A percentile compares a stretch with the other conserved stretches of the same genome.
Conservation (phyloP, 2,797 vertebrate species). For the Hydrophis major region DNA sequence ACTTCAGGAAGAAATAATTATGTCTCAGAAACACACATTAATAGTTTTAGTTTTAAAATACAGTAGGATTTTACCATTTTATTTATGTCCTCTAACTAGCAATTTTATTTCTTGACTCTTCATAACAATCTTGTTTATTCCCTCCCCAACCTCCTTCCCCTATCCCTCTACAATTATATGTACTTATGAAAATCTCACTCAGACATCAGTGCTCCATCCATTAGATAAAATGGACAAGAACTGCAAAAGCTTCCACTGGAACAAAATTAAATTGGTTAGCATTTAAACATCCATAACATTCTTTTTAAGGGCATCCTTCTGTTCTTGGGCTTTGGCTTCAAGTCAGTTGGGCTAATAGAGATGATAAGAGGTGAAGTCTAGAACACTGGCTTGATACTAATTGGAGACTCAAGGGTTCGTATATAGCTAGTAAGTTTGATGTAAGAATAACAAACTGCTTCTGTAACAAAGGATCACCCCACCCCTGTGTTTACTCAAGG, state of each 20-base stretch:
- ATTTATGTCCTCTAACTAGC: neutral
- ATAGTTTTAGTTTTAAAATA: neutral
- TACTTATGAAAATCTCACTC: neutral
- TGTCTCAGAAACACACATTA: neutral
- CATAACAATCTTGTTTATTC: neutral
- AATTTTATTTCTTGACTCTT: neutral
- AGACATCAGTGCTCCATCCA: neutral
- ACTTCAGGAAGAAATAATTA: neutral
- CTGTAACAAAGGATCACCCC: neutral
- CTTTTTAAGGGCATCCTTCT: neutral
- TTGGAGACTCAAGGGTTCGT: neutral
- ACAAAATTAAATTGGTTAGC: neutral
- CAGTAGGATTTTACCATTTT: neutral
- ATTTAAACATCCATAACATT: neutral
- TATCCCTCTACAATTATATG: neutral
- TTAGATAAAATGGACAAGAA: neutral
- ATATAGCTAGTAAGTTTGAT: neutral
- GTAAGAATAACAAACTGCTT: neutral
- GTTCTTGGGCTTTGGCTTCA: neutral
- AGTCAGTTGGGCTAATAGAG: neutral
- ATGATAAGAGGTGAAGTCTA: neutral
- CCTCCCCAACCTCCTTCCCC: neutral
- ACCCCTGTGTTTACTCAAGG: neutral
- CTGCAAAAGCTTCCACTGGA: neutral
- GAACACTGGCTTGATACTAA: neutral